Conservation (phyloP, 2,797 vertebrate genomes). For the Halcyon badia region DNA sequence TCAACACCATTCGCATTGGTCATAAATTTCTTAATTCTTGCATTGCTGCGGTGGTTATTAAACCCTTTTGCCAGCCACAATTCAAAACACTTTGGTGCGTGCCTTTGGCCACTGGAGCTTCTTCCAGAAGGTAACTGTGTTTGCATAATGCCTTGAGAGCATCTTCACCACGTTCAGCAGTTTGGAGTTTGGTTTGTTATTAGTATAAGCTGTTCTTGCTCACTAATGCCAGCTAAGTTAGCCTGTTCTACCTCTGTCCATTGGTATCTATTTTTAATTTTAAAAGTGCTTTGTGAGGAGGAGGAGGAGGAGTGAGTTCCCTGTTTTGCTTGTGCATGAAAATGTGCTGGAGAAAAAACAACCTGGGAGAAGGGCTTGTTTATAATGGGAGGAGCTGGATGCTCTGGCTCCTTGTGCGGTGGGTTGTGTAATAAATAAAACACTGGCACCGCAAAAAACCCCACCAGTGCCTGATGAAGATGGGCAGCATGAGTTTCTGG, state of each 20-base stretch:
- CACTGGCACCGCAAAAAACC: background rate
- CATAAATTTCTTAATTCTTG: background rate
- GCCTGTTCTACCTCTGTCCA: background rate
- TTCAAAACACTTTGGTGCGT: background rate
- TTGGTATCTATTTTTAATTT: background rate
- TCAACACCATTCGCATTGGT: background rate
- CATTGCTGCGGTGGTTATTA: background rate
- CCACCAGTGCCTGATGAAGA: background rate
- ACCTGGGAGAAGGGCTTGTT: background rate
- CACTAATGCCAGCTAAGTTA: background rate
- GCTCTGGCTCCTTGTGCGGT: accelerated
- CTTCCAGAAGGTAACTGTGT: background rate
- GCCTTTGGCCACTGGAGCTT: background rate
- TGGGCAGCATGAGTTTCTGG: background rate
- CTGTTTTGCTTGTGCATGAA: background rate
- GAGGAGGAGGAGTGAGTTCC: background rate
- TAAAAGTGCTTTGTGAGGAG: background rate
- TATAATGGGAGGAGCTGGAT: background rate
- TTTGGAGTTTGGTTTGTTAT: background rate
- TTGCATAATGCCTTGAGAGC: background rate
- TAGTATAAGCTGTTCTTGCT: background rate
- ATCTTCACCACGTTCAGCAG: background rate
- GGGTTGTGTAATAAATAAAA: background rate
- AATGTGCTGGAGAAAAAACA: background rate
- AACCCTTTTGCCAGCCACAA: background rate